Evolutionary conservation across 1,140 invertebrate species (phyloP).

Genomic region (Monochamus saltuarius): DNA sequence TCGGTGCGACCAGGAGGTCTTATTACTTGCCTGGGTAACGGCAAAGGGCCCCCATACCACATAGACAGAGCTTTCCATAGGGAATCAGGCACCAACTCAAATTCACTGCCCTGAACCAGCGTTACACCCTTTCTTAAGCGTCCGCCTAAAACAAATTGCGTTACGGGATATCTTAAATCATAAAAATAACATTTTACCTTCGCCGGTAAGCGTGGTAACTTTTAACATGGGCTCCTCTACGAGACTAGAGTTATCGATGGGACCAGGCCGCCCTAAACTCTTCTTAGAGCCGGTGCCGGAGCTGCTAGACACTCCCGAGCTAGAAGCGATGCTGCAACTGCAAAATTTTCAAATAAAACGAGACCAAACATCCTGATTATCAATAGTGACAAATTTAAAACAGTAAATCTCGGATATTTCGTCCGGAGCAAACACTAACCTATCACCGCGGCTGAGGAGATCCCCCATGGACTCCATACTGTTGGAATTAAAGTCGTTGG

Average conservation of each 20-base stretch:
- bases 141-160: conserved; percentile 55
- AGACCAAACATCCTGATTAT: too few relatives aligned
- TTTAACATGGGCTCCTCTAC: conserved; percentile 63
- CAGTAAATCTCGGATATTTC: neutral
- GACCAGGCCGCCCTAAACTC: conserved; percentile 61
- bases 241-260: conserved; percentile 75
- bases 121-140: conserved; percentile 70
- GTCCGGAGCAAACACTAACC: conserved; percentile 31
- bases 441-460: conserved; percentile 58
- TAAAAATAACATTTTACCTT: conserved; percentile 54
- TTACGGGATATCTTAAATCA: neutral
- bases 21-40: conserved; percentile 76
- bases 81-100: conserved; percentile 79
- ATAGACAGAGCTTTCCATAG: conserved; percentile 81
- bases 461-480: conserved; percentile 61
- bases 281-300: conserved; percentile 48
- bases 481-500: conserved; percentile 49
- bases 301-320: conserved; percentile 59
- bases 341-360: conserved; percentile 34
- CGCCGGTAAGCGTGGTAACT: conserved; percentile 75
- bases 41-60: conserved; percentile 83
- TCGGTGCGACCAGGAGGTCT: conserved; percentile 49
- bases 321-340: conserved; percentile 58
- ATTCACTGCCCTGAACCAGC: conserved; percentile 73
- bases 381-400: too few relatives aligned